A percentile compares a stretch with the other conserved stretches of the same genome.
These are phyloP conservation scores for Corythornis cristatus DNA, from an alignment of 2,113 vertebrate genomes.

Conservation along the genomic window DNA sequence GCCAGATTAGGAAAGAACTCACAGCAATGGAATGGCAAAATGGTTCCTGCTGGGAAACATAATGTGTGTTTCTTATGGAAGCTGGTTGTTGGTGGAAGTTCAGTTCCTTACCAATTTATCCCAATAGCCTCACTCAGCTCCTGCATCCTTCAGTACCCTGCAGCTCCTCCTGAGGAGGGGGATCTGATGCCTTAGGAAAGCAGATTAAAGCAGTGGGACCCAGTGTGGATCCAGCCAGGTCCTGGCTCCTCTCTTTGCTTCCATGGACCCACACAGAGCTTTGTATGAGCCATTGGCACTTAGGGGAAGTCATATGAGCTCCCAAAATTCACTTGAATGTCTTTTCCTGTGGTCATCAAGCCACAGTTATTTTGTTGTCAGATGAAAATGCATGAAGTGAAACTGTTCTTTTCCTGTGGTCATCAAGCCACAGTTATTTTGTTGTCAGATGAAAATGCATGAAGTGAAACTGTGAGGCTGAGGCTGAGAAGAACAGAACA, in stretches of 20 bases:
- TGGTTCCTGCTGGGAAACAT: neutral
- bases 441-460: too few relatives aligned
- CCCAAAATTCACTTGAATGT: rapidly evolving
- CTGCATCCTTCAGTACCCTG: neutral
- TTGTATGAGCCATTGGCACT: rapidly evolving
- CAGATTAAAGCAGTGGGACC: neutral
- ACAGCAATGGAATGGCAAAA: neutral
- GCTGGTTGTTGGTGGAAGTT: neutral
- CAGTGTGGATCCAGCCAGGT: too few relatives aligned
- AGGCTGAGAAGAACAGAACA: neutral
- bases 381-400: too few relatives aligned
- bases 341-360: neutral
- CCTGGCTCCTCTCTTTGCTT: neutral
- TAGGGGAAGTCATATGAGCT: rapidly evolving
- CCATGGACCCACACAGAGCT: rapidly evolving
- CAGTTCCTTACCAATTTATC: neutral
- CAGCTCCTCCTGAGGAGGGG: too few relatives aligned
- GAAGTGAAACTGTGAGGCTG: neutral
- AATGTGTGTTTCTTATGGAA: neutral
- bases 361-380: neutral
- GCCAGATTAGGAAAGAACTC: neutral
- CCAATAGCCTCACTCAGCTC: neutral
- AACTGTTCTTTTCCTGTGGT: too few relatives aligned
- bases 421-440: neutral
- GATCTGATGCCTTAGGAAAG: neutral